phyloP scores from a whole-genome alignment of 2,888 invertebrate genomes.

The Monochamus alternatus region DNA sequence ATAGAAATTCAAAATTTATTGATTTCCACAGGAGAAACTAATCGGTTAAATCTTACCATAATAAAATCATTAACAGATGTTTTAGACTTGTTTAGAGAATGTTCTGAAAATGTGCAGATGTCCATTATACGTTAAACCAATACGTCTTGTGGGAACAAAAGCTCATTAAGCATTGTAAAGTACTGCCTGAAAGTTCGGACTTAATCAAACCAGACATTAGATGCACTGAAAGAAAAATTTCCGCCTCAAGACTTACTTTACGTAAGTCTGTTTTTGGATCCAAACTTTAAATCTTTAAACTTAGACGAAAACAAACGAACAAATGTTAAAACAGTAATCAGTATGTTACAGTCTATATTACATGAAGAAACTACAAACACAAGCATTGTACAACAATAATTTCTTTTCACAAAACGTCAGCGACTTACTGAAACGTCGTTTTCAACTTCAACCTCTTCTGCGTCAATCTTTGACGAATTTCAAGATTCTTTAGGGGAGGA shows the following conservation, averaged over 20 bases:
- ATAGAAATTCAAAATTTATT: not conserved
- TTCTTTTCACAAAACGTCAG: not conserved
- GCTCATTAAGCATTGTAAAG: slow-evolving; percentile 1
- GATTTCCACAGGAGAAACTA: not conserved
- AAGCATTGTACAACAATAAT: not conserved
- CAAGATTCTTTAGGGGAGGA: not conserved
- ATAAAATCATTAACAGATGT: not conserved
- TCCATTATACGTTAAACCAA: not conserved
- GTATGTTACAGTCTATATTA: not conserved
- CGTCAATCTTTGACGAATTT: not conserved
- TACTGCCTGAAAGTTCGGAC: not conserved
- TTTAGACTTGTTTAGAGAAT: not conserved
- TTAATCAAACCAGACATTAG: not conserved
- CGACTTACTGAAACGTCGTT: not conserved
- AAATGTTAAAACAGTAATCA: not conserved
- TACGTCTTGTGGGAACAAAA: slow-evolving; percentile 1
- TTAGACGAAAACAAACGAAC: not conserved
- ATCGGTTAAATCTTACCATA: not conserved
- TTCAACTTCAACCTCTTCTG: not conserved
- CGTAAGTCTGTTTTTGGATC: not conserved
- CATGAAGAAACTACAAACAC: not conserved
- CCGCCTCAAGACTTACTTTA: not conserved
- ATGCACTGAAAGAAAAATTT: not conserved
- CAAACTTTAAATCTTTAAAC: slow-evolving; percentile 1
- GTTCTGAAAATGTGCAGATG: not conserved